Evolutionary conservation across 2,888 invertebrate species (phyloP), one percentile per base, ranked within the genome.

Genomic region (Tanytarsus gracilentus): DNA sequence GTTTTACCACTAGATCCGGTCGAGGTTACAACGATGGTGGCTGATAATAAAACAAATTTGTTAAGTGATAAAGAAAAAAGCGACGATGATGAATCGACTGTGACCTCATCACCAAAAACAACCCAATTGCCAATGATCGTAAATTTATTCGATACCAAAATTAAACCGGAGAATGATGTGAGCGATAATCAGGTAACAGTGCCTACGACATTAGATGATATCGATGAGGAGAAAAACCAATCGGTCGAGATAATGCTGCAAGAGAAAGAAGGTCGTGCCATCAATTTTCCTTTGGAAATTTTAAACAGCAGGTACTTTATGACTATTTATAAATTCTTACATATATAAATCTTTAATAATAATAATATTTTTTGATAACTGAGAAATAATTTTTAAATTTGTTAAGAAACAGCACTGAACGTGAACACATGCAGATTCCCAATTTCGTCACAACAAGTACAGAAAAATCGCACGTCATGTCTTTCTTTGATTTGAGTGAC

Each of bases 401-500:
- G n/a, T n/a, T n/a, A n/a, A n/a, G n/a, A 26, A 49, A 49, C 27
- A 27, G 49, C 49, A 49, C 53, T 33, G 18, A 23, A 6, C 9
- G 25, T 9, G 25, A 8, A 25, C 55, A 39, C 55, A 39, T 39
- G 55, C 55, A 39, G 40, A 33, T 33, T 11, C 4, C 49, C n/a
- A 55, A 55, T 23, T 39, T 39, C 40, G 55, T 55, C 11, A 55
- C 39, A 23, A 25, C 39, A 25, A 55, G 55, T 27, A 55, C 55
- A 9, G 55, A 55, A n/a, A 55, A 55, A 27, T 7, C 55, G 4
- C 23, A 7, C 23, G n/a, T 40, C 3, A 55, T 55, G 16, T 55
- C 55, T 5, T 55, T 55, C 9, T 55, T 55, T 33, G 87, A 88
- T 71, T 75, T 88, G n/a, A 88, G 88, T 69, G 86, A 88, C 70